Conservation (phyloP, 2,113 vertebrate species). For the Pavo muticus region DNA sequence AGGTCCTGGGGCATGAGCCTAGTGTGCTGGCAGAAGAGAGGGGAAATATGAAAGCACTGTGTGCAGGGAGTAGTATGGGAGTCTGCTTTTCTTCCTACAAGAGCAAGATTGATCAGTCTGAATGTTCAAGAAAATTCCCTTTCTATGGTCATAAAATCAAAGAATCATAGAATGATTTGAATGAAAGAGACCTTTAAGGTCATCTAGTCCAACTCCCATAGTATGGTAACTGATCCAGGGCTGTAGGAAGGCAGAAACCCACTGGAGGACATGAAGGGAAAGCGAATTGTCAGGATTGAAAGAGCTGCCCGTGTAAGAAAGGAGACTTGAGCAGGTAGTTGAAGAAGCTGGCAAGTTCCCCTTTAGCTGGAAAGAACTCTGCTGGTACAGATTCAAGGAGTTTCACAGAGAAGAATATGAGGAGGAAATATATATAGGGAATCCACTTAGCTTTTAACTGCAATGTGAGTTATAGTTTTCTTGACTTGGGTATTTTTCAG, state of each 20-base stretch:
- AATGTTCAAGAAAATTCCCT: background rate
- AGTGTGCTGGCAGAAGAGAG: background rate
- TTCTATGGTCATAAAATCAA: background rate
- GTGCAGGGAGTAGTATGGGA: fast-evolving
- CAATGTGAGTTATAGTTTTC: background rate
- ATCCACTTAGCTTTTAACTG: background rate
- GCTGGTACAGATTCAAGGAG: background rate
- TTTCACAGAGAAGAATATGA: background rate
- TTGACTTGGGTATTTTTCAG: background rate
- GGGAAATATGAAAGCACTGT: background rate
- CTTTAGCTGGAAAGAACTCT: background rate
- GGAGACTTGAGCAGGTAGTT: background rate
- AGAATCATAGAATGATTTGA: too few relatives aligned
- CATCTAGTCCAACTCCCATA: too few relatives aligned
- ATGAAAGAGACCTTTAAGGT: too few relatives aligned
- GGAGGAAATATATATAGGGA: background rate
- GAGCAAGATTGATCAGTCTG: background rate
- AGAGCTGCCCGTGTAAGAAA: background rate
- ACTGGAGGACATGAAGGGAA: background rate
- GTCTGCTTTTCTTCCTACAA: background rate
- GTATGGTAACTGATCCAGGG: background rate
- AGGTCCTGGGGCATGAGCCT: background rate
- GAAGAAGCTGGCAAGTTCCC: background rate
- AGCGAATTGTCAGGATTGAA: background rate
- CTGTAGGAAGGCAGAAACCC: background rate